phyloP scores from a whole-genome alignment of 2,797 vertebrate species.

The Sparus aurata region DNA sequence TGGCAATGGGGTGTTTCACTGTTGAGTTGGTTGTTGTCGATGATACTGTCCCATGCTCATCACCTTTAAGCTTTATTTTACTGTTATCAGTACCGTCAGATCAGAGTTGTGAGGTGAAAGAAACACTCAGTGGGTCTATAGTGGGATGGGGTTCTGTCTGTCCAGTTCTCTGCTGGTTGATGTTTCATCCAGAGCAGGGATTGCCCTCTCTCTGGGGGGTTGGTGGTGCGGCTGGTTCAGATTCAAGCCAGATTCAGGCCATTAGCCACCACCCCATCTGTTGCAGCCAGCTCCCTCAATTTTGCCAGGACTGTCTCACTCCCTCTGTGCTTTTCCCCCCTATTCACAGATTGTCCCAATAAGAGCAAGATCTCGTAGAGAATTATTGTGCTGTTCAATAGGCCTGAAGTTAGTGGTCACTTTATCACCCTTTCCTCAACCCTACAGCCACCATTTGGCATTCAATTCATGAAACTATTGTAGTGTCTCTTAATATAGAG shows the following conservation, averaged over 20 bases:
- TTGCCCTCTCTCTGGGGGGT: slow-evolving; percentile 69
- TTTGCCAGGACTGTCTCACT: slow-evolving; percentile 57
- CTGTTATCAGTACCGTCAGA: background rate
- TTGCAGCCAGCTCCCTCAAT: slow-evolving; percentile 66
- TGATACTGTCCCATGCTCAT: slow-evolving; percentile 13
- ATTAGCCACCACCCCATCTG: slow-evolving; percentile 81
- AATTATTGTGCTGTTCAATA: background rate
- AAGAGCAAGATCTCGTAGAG: background rate
- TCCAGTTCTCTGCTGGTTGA: slow-evolving; percentile 47
- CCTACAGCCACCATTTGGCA: background rate
- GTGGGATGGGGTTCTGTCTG: slow-evolving; percentile 25
- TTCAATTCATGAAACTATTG: background rate
- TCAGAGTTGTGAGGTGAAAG: slow-evolving; percentile 29
- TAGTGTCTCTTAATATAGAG: slow-evolving; percentile 1
- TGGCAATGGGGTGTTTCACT: slow-evolving; percentile 5
- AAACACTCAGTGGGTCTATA: slow-evolving; percentile 14
- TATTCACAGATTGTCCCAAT: slow-evolving; percentile 16
- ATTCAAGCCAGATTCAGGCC: slow-evolving; percentile 75
- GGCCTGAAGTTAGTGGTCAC: background rate
- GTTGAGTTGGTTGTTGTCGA: background rate
- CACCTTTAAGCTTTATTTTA: background rate
- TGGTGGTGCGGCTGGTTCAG: slow-evolving; percentile 59
- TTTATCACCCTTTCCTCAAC: background rate
- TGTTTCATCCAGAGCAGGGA: slow-evolving; percentile 65
- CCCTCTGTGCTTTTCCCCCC: slow-evolving; percentile 12